These are phyloP conservation scores for Calliopum simillimum DNA, from an alignment of 2,888 invertebrate species.

Conservation along the genomic window DNA sequence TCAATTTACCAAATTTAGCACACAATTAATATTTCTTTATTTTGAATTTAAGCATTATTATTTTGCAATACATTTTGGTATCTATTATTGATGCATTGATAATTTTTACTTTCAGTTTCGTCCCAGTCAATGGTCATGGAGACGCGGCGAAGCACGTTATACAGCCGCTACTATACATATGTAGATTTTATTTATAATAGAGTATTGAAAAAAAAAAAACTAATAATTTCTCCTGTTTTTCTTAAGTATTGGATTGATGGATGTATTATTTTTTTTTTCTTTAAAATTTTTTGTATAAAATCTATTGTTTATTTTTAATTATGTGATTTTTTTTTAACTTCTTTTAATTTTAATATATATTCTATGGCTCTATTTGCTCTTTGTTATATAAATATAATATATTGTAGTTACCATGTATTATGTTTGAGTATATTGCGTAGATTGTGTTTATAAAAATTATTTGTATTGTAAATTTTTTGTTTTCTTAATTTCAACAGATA, in stretches of 20 bases:
- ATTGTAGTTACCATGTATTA: too few species aligned
- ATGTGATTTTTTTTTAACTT: conserved; percentile 22
- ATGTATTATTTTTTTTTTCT: conserved; percentile 23
- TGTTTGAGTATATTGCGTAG: background rate
- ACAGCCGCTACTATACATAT: conserved; percentile 96
- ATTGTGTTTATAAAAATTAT: conserved; percentile 9
- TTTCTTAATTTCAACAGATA: background rate
- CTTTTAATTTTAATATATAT: conserved; percentile 6
- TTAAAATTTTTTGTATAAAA: conserved; percentile 28
- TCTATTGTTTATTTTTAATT: conserved; percentile 25
- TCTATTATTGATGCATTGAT: too few species aligned
- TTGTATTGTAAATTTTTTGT: conserved; percentile 24
- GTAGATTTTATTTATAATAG: conserved; percentile 68
- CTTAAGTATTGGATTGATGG: conserved; percentile 12
- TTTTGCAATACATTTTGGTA: too few species aligned
- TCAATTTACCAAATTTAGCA: too few species aligned
- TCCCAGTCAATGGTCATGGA: conserved; percentile 93
- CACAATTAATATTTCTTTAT: too few species aligned
- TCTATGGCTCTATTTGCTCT: background rate
- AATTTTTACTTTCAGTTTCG: conserved; percentile 82
- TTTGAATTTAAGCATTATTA: too few species aligned
- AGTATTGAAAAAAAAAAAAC: conserved; percentile 14
- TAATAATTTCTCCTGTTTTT: conserved; percentile 1
- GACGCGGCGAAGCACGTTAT: conserved; percentile 91
- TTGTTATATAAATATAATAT: too few species aligned